These are phyloP conservation scores for Nautilus pompilius DNA, from an alignment of 1,140 invertebrate genomes.

Conservation along the genomic window DNA sequence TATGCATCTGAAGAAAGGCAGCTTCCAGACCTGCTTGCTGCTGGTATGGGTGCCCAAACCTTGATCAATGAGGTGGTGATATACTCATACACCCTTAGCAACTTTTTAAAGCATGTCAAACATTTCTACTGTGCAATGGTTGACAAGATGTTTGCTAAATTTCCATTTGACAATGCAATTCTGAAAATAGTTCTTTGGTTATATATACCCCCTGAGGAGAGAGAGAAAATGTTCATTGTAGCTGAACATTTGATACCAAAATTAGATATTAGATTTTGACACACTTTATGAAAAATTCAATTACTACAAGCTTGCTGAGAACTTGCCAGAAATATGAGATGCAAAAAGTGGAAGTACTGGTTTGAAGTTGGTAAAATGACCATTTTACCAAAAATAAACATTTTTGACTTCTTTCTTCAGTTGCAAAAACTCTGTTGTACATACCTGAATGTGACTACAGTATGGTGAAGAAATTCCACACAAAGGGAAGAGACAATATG, in stretches of 20 bases:
- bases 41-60: constrained; percentile 4
- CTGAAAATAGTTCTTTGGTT: neutral
- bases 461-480: constrained; percentile 1
- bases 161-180: constrained; percentile 4
- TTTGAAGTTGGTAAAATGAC: no score
- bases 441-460: neutral
- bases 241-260: neutral
- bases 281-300: no score
- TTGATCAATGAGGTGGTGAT: neutral
- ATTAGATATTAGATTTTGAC: neutral
- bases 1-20: neutral
- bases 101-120: constrained; percentile 3
- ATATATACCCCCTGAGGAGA: neutral
- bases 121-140: neutral
- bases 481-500: neutral
- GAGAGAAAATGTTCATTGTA: neutral
- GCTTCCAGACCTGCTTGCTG: constrained; percentile 4
- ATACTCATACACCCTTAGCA: neutral
- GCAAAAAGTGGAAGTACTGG: neutral
- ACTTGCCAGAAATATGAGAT: neutral
- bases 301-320: neutral
- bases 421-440: neutral
- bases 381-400: no score
- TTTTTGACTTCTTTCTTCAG: neutral
- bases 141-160: constrained; percentile 5